Percentiles rank a stretch among this genome's conserved stretches.
These are phyloP conservation scores for Tetraneura akinire DNA, from an alignment of 1,140 invertebrate genomes.

Conservation along the genomic window DNA sequence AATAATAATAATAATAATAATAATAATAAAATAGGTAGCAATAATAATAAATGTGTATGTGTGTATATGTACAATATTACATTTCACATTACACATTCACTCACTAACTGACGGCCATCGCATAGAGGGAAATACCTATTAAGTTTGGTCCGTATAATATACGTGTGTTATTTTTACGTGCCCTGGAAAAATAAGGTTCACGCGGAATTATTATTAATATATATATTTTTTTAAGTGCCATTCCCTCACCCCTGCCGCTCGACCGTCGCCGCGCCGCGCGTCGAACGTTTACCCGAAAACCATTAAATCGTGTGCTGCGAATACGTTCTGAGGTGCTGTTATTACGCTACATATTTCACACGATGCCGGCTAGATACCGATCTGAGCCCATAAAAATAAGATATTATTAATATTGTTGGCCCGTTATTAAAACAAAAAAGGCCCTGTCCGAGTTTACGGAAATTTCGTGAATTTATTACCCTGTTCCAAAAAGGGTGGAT, in stretches of 20 bases:
- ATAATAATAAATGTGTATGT: slow-evolving; percentile 44
- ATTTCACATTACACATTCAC: slow-evolving; percentile 15
- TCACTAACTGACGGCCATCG: slow-evolving; percentile 6
- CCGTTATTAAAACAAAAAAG: slow-evolving; percentile 41
- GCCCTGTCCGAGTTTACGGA: slow-evolving; percentile 15
- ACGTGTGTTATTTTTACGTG: slow-evolving; percentile 47
- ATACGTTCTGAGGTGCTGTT: slow-evolving; percentile 40
- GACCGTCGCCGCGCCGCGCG: neutral
- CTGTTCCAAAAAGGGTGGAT: neutral
- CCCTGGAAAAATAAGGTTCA: slow-evolving; percentile 36
- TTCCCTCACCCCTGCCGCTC: neutral
- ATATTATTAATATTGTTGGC: slow-evolving; percentile 44
- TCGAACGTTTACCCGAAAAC: slow-evolving; percentile 51
- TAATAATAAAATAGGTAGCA: slow-evolving; percentile 46
- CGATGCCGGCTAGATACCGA: slow-evolving; percentile 41
- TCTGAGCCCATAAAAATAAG: slow-evolving; percentile 38
- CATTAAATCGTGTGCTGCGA: slow-evolving; percentile 44
- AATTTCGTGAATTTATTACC: slow-evolving; percentile 42
- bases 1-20: slow-evolving; percentile 26
- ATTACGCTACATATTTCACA: slow-evolving; percentile 44
- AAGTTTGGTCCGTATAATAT: slow-evolving; percentile 37
- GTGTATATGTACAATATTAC: no score
- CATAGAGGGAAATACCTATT: slow-evolving; percentile 33
- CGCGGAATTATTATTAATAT: slow-evolving; percentile 45
- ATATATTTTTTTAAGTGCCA: slow-evolving; percentile 48